Percentiles rank a stretch among this genome's conserved stretches.
phyloP scores from a whole-genome alignment of 2,888 invertebrate species.

The Phengaris alcon region DNA sequence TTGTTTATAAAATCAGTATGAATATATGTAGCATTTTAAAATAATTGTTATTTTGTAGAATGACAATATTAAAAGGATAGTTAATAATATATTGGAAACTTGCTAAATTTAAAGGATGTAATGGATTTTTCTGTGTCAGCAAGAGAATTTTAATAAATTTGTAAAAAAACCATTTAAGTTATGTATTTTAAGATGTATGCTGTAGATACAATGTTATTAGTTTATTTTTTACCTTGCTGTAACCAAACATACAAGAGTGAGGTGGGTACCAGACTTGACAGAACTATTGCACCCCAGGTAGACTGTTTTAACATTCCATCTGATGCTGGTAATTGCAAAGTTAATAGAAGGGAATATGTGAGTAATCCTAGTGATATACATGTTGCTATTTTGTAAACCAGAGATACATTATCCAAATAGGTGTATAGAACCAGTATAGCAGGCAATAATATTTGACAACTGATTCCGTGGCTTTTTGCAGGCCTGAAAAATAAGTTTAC shows the following conservation, averaged over 20 bases:
- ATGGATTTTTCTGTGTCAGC: too few relatives aligned
- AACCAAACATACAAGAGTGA: slow-evolving; percentile 51
- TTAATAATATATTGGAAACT: too few relatives aligned
- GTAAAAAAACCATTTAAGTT: too few relatives aligned
- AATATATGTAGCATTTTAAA: neutral
- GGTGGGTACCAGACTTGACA: slow-evolving; percentile 53
- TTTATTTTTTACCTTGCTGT: slow-evolving; percentile 50
- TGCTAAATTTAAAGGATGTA: too few relatives aligned
- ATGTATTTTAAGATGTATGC: too few relatives aligned
- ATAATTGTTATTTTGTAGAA: too few relatives aligned
- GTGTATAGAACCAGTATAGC: slow-evolving; percentile 79
- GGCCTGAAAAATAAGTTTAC: slow-evolving; percentile 73
- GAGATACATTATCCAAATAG: slow-evolving; percentile 65
- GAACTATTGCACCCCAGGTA: slow-evolving; percentile 54
- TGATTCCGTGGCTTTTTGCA: slow-evolving; percentile 82
- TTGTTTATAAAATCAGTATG: neutral
- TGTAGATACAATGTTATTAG: neutral
- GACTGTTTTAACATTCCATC: slow-evolving; percentile 50
- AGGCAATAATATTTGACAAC: slow-evolving; percentile 85
- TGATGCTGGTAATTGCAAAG: slow-evolving; percentile 58
- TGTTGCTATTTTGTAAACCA: slow-evolving; percentile 73
- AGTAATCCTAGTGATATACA: slow-evolving; percentile 75
- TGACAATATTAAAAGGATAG: too few relatives aligned
- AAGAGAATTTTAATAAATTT: too few relatives aligned
- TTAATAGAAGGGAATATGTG: slow-evolving; percentile 68